These are phyloP conservation scores for Xerus rutilus DNA, from an alignment of 2,797 vertebrate species.

Conservation along the genomic window DNA sequence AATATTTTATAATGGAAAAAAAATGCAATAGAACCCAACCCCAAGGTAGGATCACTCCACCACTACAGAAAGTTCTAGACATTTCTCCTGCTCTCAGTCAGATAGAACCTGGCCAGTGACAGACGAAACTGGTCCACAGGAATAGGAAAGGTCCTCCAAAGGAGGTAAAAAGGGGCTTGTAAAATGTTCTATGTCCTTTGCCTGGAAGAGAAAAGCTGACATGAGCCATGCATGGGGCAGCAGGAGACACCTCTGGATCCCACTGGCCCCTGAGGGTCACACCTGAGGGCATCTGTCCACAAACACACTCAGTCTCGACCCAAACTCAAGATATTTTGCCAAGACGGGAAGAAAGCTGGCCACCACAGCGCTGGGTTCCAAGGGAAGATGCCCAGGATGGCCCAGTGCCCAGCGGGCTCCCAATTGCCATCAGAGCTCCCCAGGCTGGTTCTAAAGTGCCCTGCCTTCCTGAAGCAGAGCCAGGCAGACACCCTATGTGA, in stretches of 20 bases:
- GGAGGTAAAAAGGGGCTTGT: accelerated
- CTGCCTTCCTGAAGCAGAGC: not conserved
- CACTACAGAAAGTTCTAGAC: not conserved
- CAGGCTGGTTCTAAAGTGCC: not conserved
- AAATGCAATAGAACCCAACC: not conserved
- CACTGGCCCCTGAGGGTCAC: too few species aligned
- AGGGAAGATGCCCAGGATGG: not conserved
- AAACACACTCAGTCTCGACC: not conserved
- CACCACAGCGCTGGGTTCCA: not conserved
- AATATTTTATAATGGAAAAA: not conserved
- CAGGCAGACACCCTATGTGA: accelerated
- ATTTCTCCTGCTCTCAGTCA: not conserved
- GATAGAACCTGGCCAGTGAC: not conserved
- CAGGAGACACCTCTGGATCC: accelerated
- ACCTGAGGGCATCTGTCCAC: too few species aligned
- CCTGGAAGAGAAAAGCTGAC: too few species aligned
- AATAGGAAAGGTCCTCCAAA: not conserved
- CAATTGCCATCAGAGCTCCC: not conserved
- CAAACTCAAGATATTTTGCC: not conserved
- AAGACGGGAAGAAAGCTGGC: too few species aligned
- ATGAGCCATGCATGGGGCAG: accelerated
- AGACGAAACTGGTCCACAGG: not conserved
- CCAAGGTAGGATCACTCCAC: not conserved
- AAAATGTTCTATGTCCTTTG: too few species aligned
- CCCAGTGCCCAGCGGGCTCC: not conserved